Percentiles rank a stretch among this genome's conserved stretches.
Evolutionary conservation across 2,113 vertebrate genomes (phyloP).

Genomic region (Laterallus jamaicensis): DNA sequence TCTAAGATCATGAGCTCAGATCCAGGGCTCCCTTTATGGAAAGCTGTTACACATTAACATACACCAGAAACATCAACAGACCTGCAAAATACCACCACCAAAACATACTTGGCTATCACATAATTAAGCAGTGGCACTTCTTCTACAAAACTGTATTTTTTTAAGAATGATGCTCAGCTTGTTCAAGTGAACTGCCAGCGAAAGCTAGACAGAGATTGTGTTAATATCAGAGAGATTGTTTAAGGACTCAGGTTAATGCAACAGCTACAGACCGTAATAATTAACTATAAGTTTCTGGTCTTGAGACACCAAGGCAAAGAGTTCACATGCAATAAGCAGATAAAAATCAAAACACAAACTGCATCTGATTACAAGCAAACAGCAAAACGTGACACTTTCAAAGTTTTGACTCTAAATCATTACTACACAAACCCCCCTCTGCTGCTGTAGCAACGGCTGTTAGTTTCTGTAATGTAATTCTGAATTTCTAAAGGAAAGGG

Average conservation of each 20-base stretch:
- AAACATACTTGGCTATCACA: background rate
- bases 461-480: background rate
- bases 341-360: background rate
- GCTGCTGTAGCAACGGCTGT: background rate
- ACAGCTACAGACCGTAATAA: background rate
- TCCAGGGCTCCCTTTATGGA: background rate
- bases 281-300: conserved; percentile 4
- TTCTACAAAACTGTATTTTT: background rate
- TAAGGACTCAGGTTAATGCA: conserved; percentile 15
- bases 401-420: background rate
- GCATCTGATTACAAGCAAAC: background rate
- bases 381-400: background rate
- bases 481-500: background rate
- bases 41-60: background rate
- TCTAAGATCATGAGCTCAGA: background rate
- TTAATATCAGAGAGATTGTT: background rate
- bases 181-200: background rate
- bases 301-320: background rate
- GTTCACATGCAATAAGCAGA: background rate
- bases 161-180: background rate
- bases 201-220: background rate
- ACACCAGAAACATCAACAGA: background rate
- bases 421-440: background rate
- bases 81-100: background rate
- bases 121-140: background rate